Base-by-base conservation (phyloP, 2,797 vertebrate species). In the Arrhamphus sclerolepis region DNA sequence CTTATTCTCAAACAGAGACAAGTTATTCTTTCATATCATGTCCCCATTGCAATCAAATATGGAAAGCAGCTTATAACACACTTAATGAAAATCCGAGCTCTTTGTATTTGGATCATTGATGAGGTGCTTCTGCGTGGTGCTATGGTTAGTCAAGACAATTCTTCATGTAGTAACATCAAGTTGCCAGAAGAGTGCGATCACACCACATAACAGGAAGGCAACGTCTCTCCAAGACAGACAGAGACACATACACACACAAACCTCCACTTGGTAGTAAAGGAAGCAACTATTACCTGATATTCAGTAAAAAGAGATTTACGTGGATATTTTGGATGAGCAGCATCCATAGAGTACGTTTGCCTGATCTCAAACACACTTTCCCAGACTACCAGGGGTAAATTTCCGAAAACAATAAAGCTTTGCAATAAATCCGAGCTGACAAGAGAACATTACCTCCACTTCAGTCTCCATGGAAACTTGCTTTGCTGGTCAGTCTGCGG, bases 391-490 rank as follows among this genome's bases (percentile, higher is more conserved):
- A 56, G 21, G 38, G 41, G 31, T 67, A 54, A 40, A 18, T 41
- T 42, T 70, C 44, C 39, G 21, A 62, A 80, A 85, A 76, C 70
- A 78, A 80, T 67, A 78, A 80, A 66, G 59, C 74, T 83, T 82
- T 70, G 76, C 71, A 75, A 81, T 73, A 87, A 85, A 89, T 67
- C 77, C 77, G 70, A 80, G 69, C 76, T 80, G 86, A 84, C 85
- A 84, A 61, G 71, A 72, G 69, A 80, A 82, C 44, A 63, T 76
- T 88, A 84, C 87, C 81, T 87, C 80, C 77, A 87, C 86, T 89
- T 84, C 85, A 70, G 89, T 92, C 88, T 87, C 89, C 89, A 92
- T 92, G 90, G 89, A 89, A 92, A 92, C 90, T 84, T 91, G 86
- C 77, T 80, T 88, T 46, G 24, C 75, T 83, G 87, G 87, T 84